Base-by-base conservation (phyloP, 2,113 vertebrate genomes). In the Lampris megalopsis region DNA sequence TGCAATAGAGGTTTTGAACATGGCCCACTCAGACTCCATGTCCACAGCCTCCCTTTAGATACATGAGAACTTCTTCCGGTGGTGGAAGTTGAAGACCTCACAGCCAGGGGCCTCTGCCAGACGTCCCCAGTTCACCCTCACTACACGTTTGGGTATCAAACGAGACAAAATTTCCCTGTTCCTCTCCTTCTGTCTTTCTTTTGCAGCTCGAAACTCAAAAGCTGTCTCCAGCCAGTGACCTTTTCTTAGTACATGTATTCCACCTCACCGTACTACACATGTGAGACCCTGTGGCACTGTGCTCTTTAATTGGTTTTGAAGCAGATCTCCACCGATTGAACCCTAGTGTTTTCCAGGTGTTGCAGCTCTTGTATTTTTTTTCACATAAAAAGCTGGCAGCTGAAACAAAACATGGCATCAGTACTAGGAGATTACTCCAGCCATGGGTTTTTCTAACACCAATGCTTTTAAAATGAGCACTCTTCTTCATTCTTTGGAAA, bases 231-330 rank as follows among this genome's bases (percentile, higher is more conserved):
- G 40, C 58, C 58, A 72, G 7, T 37, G 58, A 38, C 35, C 6
- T 41, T 52, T 61, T 72, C 37, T 62, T 62, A 5, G 41, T 24
- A 24, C 24, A 72, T 41, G 45, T 4, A 37, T 53, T 72, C 59
- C 70, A 52, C 59, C 58, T 72, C 68, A 61, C 43, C 68, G 37
- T 61, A 61, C 68, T 43, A 71, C 57, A 52, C 68, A 60, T 60
- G 43, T 59, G 57, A 48, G 41, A 43, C 56, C 41, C 60, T 40
- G 37, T 41, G 57, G 57, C 57, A 60, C 57, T 60, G 57, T 60
- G 57, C 57, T 60, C 57, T 60, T 60, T 60, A 36, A 60, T 60
- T 60, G 2, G 13, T 37, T 36, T 24, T 35, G 36, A 35, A 57
- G 42, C 54, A 5, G 38, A 62, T 71, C 36, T 62, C 57, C 69